Evolutionary conservation across 2,888 invertebrate species (phyloP).

Genomic region (Dasysyrphus tricinctus): DNA sequence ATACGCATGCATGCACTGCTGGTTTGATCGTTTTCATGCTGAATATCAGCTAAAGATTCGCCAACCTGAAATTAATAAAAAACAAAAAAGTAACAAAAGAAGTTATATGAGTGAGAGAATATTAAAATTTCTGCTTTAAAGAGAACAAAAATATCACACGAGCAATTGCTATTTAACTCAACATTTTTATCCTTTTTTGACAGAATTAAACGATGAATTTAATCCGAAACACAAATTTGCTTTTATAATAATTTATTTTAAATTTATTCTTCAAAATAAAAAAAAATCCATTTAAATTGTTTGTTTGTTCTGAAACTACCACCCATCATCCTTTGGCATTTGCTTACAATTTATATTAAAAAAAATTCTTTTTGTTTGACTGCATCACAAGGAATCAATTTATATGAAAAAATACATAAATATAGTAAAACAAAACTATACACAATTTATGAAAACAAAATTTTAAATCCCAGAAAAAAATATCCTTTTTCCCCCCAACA

Average conservation of each 20-base stretch:
- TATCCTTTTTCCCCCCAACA: background rate
- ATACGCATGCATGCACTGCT: conserved; percentile 81
- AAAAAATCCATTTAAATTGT: background rate
- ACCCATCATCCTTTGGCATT: background rate
- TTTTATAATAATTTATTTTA: background rate
- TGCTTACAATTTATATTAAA: background rate
- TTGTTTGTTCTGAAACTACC: background rate
- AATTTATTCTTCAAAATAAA: background rate
- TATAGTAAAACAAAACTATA: background rate
- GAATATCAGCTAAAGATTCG: conserved; percentile 81
- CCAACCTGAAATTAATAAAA: conserved; percentile 80
- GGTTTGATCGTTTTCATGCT: conserved; percentile 80
- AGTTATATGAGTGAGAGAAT: background rate
- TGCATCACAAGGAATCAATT: conserved; percentile 10
- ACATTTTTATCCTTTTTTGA: background rate
- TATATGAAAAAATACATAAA: background rate
- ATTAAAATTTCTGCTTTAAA: too few relatives aligned
- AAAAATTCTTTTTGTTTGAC: background rate
- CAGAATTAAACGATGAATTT: background rate
- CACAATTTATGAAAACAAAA: background rate
- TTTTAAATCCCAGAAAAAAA: background rate
- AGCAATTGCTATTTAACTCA: too few relatives aligned
- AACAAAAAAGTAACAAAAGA: background rate
- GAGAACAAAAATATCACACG: too few relatives aligned
- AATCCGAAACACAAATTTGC: background rate